Base-by-base conservation (phyloP, 2,888 invertebrate genomes). In the Elmis aenea region DNA sequence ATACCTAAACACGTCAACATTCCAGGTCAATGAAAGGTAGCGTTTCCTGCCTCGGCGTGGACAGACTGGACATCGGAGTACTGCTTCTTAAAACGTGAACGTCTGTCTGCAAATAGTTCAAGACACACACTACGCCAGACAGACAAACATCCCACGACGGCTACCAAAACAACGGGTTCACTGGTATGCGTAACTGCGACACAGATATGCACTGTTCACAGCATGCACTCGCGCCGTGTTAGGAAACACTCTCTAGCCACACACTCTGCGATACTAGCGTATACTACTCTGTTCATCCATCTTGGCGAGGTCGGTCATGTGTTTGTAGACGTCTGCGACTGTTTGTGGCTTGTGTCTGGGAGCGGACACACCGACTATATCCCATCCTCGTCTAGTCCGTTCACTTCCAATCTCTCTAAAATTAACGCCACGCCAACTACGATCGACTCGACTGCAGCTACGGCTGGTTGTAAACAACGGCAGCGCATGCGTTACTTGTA, bases 401-500 rank as follows among this genome's bases (percentile, higher is more conserved):
- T 25, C 38, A 8, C 18, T 18, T 8, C 18, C 8, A 6, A 8
- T 18, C 18, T 5, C 18, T 18, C 18, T 8, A 8, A 33, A 35
- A 18, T 22, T 26, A n/a, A 24, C 26, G 14, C 26, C 24, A 23
- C 6, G 28, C 15, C 22, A 11, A 18, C 30, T 14, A 9, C 12
- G 20, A n/a, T n/a, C 28, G 27, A 38, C 31, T 29, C 44, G 32
- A 36, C 18, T 18, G 18, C 18, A 8, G 5, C 5, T 8, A 18
- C n/a, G n/a, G n/a, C 18, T 34, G 23, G 64, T 68, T 70, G 71
- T 72, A 72, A 72, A 72, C 72, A 71, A 72, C 55, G 54, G 59
- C 45, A 45, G 64, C 71, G 71, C 70, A 68, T 62, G 71, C 67
- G 69, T 64, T 45, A 50, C 50, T 49, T 54, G 56, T 59, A 62